Percentiles rank a stretch among this genome's conserved stretches.
phyloP scores from a whole-genome alignment of 2,888 invertebrate genomes.

The Eupithecia inturbata region DNA sequence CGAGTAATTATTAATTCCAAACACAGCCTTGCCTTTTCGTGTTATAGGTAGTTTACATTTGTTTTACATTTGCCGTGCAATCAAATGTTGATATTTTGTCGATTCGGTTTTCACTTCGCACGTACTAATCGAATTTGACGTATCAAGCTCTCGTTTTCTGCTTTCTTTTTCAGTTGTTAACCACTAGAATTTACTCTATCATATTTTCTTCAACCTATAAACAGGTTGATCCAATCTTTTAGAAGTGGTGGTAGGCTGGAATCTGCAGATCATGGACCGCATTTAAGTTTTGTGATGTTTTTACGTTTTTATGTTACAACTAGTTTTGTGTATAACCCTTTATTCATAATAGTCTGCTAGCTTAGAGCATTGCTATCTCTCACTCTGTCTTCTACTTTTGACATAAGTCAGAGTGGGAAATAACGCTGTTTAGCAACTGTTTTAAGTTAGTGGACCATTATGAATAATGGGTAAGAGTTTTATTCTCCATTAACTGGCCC shows the following conservation, averaged over 20 bases:
- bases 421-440: no score
- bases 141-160: not conserved
- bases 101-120: slow-evolving; percentile 13
- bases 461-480: no score
- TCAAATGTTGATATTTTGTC: slow-evolving; percentile 12
- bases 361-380: no score
- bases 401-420: no score
- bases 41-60: slow-evolving; percentile 5
- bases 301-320: not conserved
- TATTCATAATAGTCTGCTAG: no score
- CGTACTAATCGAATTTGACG: slow-evolving; percentile 5
- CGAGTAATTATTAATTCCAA: not conserved
- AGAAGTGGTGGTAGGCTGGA: not conserved
- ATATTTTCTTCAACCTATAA: not conserved
- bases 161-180: slow-evolving; percentile 9
- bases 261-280: not conserved
- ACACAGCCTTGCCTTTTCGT: slow-evolving; percentile 1
- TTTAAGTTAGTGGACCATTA: no score
- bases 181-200: not conserved
- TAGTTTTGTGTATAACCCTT: not conserved
- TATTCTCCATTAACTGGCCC: not conserved
- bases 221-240: not conserved
- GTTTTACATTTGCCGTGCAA: slow-evolving; percentile 8
- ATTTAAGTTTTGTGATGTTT: not conserved
- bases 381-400: no score